A percentile compares a stretch with the other conserved stretches of the same genome.
Evolutionary conservation across 2,113 vertebrate genomes (phyloP).

Genomic region (Dipodomys stephensi): DNA sequence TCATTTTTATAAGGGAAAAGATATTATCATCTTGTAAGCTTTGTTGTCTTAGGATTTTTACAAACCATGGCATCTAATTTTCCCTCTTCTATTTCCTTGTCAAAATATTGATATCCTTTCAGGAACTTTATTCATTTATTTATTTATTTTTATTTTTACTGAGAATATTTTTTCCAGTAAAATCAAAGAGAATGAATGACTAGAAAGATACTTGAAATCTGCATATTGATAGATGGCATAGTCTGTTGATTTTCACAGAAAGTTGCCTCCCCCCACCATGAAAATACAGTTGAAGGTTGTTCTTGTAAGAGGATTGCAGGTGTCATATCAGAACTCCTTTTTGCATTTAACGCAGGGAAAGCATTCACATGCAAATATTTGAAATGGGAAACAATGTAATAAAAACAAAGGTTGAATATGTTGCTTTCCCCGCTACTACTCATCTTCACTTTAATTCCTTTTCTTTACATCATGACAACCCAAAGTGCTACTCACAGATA

Average conservation of each 20-base stretch:
- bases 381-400: constrained; percentile 75
- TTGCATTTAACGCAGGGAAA: constrained; percentile 68
- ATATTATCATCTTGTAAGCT: constrained; percentile 83
- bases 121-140: constrained; percentile 79
- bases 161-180: constrained; percentile 85
- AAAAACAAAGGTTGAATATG: constrained; percentile 79
- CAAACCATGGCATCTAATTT: constrained; percentile 85
- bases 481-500: constrained; percentile 73
- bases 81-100: constrained; percentile 83
- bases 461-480: constrained; percentile 67
- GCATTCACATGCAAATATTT: constrained; percentile 84
- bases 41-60: constrained; percentile 84
- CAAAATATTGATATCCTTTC: constrained; percentile 89
- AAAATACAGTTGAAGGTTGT: constrained; percentile 76
- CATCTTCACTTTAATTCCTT: constrained; percentile 82
- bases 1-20: constrained; percentile 82
- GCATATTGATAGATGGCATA: constrained; percentile 85
- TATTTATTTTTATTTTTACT: constrained; percentile 58
- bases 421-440: constrained; percentile 74
- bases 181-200: constrained; percentile 90
- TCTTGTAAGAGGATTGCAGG: constrained; percentile 82
- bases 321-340: constrained; percentile 76
- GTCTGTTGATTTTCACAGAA: constrained; percentile 86
- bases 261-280: constrained; percentile 71
- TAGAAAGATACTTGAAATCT: constrained; percentile 88